A percentile compares a stretch with the other conserved stretches of the same genome.
These are phyloP conservation scores for Falco columbarius DNA, from an alignment of 2,797 vertebrate species.

Conservation along the genomic window DNA sequence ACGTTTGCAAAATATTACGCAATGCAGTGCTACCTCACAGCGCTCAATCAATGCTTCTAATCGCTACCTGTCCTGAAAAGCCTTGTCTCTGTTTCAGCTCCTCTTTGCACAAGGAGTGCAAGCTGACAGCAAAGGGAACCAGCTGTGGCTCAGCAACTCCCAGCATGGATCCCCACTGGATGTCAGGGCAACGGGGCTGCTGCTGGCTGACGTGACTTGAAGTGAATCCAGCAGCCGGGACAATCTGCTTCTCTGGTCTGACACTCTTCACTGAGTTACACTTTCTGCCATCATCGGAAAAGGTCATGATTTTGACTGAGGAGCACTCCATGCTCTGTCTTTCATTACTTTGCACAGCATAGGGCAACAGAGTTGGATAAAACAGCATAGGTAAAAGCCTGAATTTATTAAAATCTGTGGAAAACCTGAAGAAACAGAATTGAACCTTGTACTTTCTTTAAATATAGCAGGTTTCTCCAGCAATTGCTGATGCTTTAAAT, in stretches of 20 bases:
- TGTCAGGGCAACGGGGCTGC: neutral
- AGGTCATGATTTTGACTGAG: neutral
- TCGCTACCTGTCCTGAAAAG: neutral
- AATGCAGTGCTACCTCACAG: neutral
- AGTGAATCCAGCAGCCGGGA: neutral
- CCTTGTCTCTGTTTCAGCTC: neutral
- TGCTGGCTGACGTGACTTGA: neutral
- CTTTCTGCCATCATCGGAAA: neutral
- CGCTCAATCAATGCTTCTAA: neutral
- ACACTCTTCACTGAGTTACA: neutral
- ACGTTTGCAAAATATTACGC: neutral
- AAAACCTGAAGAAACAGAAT: neutral
- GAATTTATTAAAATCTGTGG: neutral
- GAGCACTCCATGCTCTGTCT: neutral
- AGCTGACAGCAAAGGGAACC: neutral
- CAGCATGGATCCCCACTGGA: neutral
- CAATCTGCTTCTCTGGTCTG: neutral
- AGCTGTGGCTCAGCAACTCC: neutral
- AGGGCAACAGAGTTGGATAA: neutral
- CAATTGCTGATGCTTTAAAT: neutral
- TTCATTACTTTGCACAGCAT: neutral
- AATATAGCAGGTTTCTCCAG: neutral
- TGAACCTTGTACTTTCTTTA: neutral
- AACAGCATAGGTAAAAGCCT: neutral
- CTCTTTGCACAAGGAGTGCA: neutral